These are phyloP conservation scores for Trypoxylus dichotomus DNA, from an alignment of 1,140 invertebrate species.

Conservation along the genomic window DNA sequence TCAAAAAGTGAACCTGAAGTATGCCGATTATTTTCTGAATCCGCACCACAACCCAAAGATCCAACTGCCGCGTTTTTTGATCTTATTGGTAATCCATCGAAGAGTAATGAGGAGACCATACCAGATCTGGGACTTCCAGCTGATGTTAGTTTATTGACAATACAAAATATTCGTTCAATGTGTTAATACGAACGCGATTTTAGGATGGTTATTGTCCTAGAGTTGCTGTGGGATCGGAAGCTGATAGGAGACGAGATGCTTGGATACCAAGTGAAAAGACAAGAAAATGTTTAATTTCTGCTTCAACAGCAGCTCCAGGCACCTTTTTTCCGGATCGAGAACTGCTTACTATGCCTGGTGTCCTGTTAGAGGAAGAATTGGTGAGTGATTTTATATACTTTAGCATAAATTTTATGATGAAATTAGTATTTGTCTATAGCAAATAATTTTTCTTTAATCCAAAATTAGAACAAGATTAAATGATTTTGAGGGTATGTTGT, in stretches of 20 bases:
- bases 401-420: neutral
- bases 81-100: slow-evolving; percentile 45
- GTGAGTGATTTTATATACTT: slow-evolving; percentile 53
- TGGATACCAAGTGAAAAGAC: slow-evolving; percentile 75
- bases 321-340: slow-evolving; percentile 69
- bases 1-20: slow-evolving; percentile 53
- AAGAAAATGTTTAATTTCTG: slow-evolving; percentile 63
- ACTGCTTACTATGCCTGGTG: slow-evolving; percentile 72
- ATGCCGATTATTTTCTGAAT: slow-evolving; percentile 54
- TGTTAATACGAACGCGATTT: slow-evolving; percentile 27
- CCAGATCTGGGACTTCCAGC: slow-evolving; percentile 43
- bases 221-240: slow-evolving; percentile 56
- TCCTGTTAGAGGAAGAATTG: slow-evolving; percentile 70
- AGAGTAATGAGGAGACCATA: slow-evolving; percentile 41
- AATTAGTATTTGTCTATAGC: no score
- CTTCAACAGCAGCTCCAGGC: slow-evolving; percentile 65
- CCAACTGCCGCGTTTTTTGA: slow-evolving; percentile 52
- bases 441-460: no score
- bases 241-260: slow-evolving; percentile 69
- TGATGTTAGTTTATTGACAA: slow-evolving; percentile 36
- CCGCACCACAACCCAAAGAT: slow-evolving; percentile 47
- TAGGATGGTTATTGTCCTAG: slow-evolving; percentile 53
- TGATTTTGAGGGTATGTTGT: no score
- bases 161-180: neutral
- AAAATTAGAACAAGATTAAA: no score